Evolutionary conservation across 2,797 vertebrate species (phyloP), one percentile per base, ranked within the genome.

Genomic region (Cheirogaleus major): DNA sequence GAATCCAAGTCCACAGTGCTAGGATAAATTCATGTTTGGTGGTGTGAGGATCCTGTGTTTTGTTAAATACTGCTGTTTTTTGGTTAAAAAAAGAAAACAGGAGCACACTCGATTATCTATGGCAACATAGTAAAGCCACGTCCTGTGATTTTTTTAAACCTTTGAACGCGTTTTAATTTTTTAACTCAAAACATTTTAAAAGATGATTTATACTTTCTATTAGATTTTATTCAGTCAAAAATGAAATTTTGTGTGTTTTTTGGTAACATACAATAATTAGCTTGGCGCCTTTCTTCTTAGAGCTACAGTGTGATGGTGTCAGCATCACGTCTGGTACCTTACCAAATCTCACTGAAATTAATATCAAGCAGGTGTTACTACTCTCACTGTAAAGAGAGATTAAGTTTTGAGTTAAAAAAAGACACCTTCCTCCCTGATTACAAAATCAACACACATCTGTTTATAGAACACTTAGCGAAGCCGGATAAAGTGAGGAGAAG

Each of bases 11-110:
- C 48, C 15, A 23, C 30, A 17, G 0, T 6, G 41, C 32, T 35
- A 2, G 30, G 0, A 0, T 5, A 13, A 5, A 5, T 70, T 7
- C 65, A 35, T 23, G 5, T 25, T 25, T n/a, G 17, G 13, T n/a
- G n/a, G 30, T n/a, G 11, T 6, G 13, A 30, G 18, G 23, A 5
- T 27, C 70, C 25, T 4, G 0, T 13, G 52, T 50, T 70, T n/a
- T 18, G 18, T 48, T 14, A n/a, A 80, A 4, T 30, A 13, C 38
- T 50, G 38, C 27, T 50, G 3, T 14, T 70, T 48, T 69, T 32
- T 45, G 32, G 50, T 43, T 4, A 25, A 0, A 52, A 57, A 57
- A 57, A 57, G 23, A 8, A 38, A 79, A 10, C 4, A 20, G 50
- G 73, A 38, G 20, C 17, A 18, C 27, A 30, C 82, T 57, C 1